Evolutionary conservation across 2,113 vertebrate species (phyloP), one percentile per base, ranked within the genome.

Genomic region (Pseudorectes ferrugineus): DNA sequence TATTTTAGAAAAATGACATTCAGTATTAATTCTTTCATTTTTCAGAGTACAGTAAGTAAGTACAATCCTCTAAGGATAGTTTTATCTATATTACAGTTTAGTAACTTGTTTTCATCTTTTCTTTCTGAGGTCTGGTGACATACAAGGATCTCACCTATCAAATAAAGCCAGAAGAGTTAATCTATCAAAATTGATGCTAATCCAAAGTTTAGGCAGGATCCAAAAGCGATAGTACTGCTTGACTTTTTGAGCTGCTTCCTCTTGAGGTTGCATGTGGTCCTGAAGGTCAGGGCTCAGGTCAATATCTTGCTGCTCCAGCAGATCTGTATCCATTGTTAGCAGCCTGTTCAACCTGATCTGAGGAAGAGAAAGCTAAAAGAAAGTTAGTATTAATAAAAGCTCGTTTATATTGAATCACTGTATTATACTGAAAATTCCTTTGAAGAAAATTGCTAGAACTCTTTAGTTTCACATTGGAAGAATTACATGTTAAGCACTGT

Each of bases 181-280:
- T 96, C 99, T 98, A 98, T 99, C 99, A 96, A 99, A 99, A 98
- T 99, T 98, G 96, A 99, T 98, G 74, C 99, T 99, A 65, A 99
- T 98, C 99, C 99, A 99, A 36, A 99, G 96, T 89, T 99, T 99
- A 23, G 99, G 99, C 71, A 99, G 97, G 65, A 99, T 98, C 99
- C 99, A 99, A 95, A 99, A 98, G 79, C 99, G 99, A 86, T 99
- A 99, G 97, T 99, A 99, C 97, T 99, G 99, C 96, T 99, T 98
- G 87, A 98, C 97, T 96, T 99, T 99, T 92, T 98, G 98, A 36
- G 98, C 96, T 92, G 97, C 98, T 59, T 98, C 98, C 85, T 99
- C 98, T 58, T 97, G 98, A 95, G 98, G 98, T 82, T 98, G 98
- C 2, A 99, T 98, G 29, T 98, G 98, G 67, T 99, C 99, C 97